These are phyloP conservation scores for Deilephila porcellus DNA, from an alignment of 2,888 invertebrate genomes.

Conservation along the genomic window DNA sequence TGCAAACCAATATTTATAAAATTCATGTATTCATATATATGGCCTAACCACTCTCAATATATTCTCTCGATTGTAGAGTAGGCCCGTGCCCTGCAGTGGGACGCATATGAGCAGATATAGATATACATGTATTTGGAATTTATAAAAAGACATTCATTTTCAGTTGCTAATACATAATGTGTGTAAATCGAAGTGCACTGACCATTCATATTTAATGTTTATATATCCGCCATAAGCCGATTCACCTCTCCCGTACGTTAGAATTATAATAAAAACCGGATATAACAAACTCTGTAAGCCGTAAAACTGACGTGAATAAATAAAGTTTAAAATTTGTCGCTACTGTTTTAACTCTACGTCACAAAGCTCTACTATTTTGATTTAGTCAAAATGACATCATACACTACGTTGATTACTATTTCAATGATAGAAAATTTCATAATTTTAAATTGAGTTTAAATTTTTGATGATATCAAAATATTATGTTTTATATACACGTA, in stretches of 20 bases:
- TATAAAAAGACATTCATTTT: no score
- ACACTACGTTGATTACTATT: not conserved
- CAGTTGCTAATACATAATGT: not conserved
- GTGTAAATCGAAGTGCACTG: not conserved
- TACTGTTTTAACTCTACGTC: not conserved
- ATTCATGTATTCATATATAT: no score
- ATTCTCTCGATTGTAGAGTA: no score
- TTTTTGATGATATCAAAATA: no score
- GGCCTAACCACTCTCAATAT: no score
- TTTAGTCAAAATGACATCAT: not conserved
- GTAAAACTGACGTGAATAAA: conserved; percentile 1
- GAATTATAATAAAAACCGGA: not conserved
- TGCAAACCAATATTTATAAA: no score
- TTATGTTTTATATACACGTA: no score
- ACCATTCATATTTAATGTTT: not conserved
- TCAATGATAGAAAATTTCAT: not conserved
- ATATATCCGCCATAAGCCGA: not conserved
- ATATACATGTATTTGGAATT: no score
- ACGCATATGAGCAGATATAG: no score
- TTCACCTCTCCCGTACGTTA: not conserved
- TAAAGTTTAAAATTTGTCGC: not conserved
- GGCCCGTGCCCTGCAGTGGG: no score
- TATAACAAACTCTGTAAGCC: not conserved
- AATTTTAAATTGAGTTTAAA: no score
- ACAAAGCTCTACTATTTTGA: not conserved